Evolutionary conservation across 2,797 vertebrate genomes (phyloP).

Genomic region (Emys orbicularis): DNA sequence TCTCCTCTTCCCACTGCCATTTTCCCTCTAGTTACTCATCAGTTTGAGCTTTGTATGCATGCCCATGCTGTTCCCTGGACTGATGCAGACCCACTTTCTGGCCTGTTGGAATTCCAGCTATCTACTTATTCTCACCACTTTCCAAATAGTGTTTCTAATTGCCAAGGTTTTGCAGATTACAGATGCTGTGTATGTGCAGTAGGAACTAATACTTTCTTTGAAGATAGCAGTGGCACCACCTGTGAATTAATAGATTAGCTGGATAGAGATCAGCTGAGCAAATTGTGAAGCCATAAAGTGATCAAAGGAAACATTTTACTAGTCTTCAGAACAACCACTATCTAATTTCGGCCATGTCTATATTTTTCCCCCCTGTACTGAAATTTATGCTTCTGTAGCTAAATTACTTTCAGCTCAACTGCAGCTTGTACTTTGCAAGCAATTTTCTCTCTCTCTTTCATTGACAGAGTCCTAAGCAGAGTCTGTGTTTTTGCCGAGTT

Average conservation of each 20-base stretch:
- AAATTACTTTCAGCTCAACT: background rate
- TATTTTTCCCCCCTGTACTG: background rate
- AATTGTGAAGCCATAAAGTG: background rate
- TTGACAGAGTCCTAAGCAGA: background rate
- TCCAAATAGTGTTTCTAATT: background rate
- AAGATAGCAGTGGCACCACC: background rate
- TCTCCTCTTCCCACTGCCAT: background rate
- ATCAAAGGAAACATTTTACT: background rate
- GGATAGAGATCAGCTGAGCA: background rate
- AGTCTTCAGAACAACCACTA: background rate
- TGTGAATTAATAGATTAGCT: background rate
- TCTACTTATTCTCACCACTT: background rate
- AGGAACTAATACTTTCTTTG: background rate
- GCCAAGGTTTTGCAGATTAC: background rate
- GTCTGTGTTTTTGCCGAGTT: background rate
- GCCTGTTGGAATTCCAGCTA: background rate
- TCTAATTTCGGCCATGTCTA: background rate
- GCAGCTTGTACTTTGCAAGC: background rate
- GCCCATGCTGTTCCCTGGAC: rapidly evolving
- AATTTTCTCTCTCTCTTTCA: background rate
- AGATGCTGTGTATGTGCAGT: background rate
- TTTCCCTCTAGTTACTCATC: background rate
- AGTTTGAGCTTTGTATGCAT: background rate
- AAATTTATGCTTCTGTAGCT: background rate
- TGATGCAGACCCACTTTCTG: background rate